These are phyloP conservation scores for Garra rufa DNA, from an alignment of 2,113 vertebrate genomes.

Conservation along the genomic window DNA sequence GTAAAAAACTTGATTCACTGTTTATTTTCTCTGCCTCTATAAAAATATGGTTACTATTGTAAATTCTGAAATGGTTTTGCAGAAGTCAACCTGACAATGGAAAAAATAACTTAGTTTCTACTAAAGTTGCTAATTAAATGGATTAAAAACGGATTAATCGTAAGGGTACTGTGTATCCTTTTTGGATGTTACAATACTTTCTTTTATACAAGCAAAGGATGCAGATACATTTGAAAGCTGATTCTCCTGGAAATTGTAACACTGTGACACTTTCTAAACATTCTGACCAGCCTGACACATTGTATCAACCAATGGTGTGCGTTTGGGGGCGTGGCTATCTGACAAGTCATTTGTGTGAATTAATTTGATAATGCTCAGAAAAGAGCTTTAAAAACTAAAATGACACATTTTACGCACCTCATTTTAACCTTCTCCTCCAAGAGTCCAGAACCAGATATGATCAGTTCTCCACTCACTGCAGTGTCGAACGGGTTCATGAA, in stretches of 20 bases:
- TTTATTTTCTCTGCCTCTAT: too few species aligned
- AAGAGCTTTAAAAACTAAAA: background rate
- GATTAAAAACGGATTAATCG: too few species aligned
- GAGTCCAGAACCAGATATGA: constrained; percentile 66
- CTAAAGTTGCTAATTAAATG: too few species aligned
- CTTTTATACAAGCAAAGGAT: background rate
- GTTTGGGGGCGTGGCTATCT: background rate
- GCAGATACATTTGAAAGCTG: background rate
- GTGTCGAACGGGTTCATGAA: constrained; percentile 70
- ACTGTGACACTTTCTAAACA: background rate
- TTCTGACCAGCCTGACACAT: background rate
- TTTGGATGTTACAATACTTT: background rate
- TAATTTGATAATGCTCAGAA: background rate
- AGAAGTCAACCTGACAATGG: too few species aligned
- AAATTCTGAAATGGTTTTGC: too few species aligned
- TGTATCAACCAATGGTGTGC: background rate
- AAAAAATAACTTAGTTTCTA: too few species aligned
- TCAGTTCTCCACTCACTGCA: constrained; percentile 68
- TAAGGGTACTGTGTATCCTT: background rate
- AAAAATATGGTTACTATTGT: too few species aligned
- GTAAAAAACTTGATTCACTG: too few species aligned
- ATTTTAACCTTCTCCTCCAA: constrained; percentile 51
- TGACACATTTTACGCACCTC: constrained; percentile 60
- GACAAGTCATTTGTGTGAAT: background rate
- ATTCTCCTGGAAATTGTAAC: background rate